Base-by-base conservation (phyloP, 2,888 invertebrate genomes). In the Glaucopsyche alexis region DNA sequence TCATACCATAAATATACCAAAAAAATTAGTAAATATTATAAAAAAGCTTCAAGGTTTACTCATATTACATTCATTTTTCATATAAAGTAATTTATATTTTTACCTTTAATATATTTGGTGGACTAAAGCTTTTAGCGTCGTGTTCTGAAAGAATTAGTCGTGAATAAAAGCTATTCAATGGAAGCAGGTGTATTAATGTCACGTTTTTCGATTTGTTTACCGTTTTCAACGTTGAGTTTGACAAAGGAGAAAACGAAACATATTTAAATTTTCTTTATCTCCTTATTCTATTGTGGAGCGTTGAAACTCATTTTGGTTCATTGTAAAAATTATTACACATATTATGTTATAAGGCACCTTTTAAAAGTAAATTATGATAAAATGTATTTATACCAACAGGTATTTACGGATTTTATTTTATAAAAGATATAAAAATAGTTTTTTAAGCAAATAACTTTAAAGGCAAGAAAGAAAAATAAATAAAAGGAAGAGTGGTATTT, bases 61-160 rank as follows among this genome's bases (percentile, higher is more conserved):
- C 0, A 55, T 9, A 55, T 19, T 19, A 19, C 5, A n/a, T n/a
- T n/a, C n/a, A n/a, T n/a, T 19, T 55, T 55, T 19, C 16, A 52
- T 52, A 52, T 16, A 16, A 19, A 55, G 11, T 55, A 19, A 55
- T 55, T 55, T 9, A 5, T 19, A 19, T 19, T 55, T 60, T 60
- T 29, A 60, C 14, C 60, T 6, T 7, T 47, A 1, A 47, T 47
- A 47, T 47, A 8, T 47, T 47, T 47, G 47, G 60, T 60, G 60
- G 29, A 29, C 29, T 29, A 13, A 60, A 60, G 13, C 60, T 60
- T 60, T 60, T 38, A 14, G 13, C 13, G 14, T 60, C 75, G 75
- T 80, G 79, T 80, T 78, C 71, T 55, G 45, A 72, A 74, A 75
- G 76, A 74, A 71, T 72, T 74, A 67, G 52, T 69, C 72, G 76